Percentiles rank a stretch among this genome's conserved stretches.
phyloP scores from a whole-genome alignment of 2,797 vertebrate genomes.

The Borostomias antarcticus region DNA sequence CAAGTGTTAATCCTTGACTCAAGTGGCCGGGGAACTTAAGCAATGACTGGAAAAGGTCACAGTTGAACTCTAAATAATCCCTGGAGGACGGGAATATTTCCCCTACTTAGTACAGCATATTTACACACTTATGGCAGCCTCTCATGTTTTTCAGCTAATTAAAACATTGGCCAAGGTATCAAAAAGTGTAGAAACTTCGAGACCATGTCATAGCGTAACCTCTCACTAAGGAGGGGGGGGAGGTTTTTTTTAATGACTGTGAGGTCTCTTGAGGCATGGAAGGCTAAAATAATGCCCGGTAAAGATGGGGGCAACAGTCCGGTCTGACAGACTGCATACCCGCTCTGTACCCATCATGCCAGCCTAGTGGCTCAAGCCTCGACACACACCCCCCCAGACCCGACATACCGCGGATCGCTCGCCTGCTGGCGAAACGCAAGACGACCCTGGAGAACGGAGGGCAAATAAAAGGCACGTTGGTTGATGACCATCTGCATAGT shows the following conservation, averaged over 20 bases:
- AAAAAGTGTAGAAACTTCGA: conserved; percentile 58
- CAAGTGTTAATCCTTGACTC: conserved; percentile 11
- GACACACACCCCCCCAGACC: too few relatives aligned
- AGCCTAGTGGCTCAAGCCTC: too few relatives aligned
- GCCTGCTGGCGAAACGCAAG: too few relatives aligned
- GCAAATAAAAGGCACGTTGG: too few relatives aligned
- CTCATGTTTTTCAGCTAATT: conserved; percentile 55
- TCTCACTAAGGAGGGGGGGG: conserved; percentile 34
- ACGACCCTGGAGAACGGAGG: too few relatives aligned
- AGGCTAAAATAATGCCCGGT: conserved; percentile 53
- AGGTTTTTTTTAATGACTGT: conserved; percentile 49
- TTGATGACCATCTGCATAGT: too few relatives aligned
- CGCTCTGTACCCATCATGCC: conserved; percentile 35
- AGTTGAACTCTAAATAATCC: conserved; percentile 39
- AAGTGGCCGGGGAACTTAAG: conserved; percentile 25
- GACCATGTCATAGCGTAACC: conserved; percentile 41
- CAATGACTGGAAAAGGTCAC: conserved; percentile 37
- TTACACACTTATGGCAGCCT: conserved; percentile 42
- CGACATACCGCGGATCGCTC: too few relatives aligned
- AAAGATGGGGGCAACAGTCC: conserved; percentile 36
- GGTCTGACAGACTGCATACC: conserved; percentile 43
- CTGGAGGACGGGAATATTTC: conserved; percentile 55
- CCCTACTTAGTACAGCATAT: conserved; percentile 37
- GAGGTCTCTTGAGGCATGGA: conserved; percentile 47
- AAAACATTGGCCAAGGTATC: conserved; percentile 52